Conservation (phyloP, 2,888 invertebrate species). For the Stegophylla sp. region DNA sequence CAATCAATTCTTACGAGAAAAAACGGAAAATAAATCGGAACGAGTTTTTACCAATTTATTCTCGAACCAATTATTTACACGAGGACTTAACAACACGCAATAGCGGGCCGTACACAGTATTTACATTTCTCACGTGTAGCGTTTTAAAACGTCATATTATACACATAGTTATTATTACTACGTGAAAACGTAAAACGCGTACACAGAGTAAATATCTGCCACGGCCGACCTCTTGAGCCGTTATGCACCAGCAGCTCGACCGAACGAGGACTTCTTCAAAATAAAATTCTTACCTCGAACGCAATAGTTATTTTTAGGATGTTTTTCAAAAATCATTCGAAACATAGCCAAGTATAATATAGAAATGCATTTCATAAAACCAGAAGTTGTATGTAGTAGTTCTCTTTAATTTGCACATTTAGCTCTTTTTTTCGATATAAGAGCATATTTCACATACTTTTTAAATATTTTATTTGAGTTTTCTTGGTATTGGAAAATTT, state of each 20-base stretch:
- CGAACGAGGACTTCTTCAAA: too few species aligned
- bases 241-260: not conserved
- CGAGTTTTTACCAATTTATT: constrained; percentile 29
- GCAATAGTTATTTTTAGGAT: too few species aligned
- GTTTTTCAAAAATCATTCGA: too few species aligned
- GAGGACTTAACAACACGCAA: not conserved
- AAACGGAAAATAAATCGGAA: not conserved
- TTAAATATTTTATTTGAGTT: too few species aligned
- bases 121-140: not conserved
- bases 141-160: constrained; percentile 11
- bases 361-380: too few species aligned
- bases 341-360: too few species aligned
- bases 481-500: too few species aligned
- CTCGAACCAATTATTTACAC: not conserved
- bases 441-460: too few species aligned
- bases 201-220: not conserved
- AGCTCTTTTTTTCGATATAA: too few species aligned
- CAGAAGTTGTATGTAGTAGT: too few species aligned
- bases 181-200: not conserved
- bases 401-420: too few species aligned
- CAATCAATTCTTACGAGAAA: not conserved
- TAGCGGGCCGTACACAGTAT: constrained; percentile 10
- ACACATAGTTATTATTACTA: not conserved
- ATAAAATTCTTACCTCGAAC: too few species aligned
- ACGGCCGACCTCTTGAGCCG: not conserved